Evolutionary conservation across 1,140 invertebrate genomes (phyloP).

Genomic region (Stegodyphus dumicola): DNA sequence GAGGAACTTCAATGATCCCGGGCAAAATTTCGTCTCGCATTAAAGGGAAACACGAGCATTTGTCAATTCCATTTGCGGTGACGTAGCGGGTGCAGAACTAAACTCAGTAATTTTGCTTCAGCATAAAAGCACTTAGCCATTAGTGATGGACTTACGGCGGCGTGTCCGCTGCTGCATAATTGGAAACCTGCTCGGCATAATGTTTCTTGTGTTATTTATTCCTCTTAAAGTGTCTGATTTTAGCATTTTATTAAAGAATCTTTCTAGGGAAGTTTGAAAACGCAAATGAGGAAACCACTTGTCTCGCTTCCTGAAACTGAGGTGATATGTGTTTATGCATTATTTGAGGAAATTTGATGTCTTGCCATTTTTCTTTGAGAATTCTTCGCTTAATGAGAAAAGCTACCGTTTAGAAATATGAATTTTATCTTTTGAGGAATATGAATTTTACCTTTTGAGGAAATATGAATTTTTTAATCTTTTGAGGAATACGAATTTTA

Average conservation of each 20-base stretch:
- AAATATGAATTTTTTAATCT: too few relatives aligned
- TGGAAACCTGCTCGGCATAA: not conserved
- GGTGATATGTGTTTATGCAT: not conserved
- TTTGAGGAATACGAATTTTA: too few relatives aligned
- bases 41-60: too few relatives aligned
- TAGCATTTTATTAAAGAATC: slow-evolving; percentile 7
- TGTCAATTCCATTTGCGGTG: too few relatives aligned
- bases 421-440: too few relatives aligned
- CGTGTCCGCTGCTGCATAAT: slow-evolving; percentile 1
- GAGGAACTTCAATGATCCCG: not conserved
- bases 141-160: not conserved
- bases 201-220: slow-evolving; percentile 21
- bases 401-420: too few relatives aligned
- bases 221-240: not conserved
- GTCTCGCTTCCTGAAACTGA: not conserved
- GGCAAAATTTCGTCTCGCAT: not conserved
- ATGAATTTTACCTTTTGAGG: too few relatives aligned
- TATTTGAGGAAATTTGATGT: not conserved
- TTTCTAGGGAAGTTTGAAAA: not conserved
- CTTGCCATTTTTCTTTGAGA: too few relatives aligned
- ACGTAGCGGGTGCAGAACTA: not conserved
- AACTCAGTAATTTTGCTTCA: not conserved
- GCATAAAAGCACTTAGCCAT: slow-evolving; percentile 20
- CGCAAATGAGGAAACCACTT: not conserved
- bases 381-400: too few relatives aligned